Evolutionary conservation across 1,140 invertebrate genomes (phyloP), one percentile per base, ranked within the genome.

Genomic region (Andrena cerasifolii): DNA sequence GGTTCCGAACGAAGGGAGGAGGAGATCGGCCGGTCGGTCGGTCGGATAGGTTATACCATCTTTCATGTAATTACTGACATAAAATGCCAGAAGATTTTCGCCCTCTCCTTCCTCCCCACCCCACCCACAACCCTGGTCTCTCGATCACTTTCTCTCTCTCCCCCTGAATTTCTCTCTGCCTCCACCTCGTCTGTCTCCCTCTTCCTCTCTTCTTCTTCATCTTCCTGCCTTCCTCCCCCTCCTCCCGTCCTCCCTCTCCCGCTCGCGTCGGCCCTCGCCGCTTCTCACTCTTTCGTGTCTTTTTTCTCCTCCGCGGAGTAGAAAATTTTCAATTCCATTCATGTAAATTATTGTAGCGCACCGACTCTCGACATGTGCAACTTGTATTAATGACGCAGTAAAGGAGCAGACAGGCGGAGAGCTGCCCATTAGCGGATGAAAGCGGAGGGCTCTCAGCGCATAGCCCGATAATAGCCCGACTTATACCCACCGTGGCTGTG

Each of bases 241-340:
- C 56, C 45, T 16, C 51, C 82, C 71, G 14, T 45, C 59, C 45
- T 68, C 36, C 66, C 73, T 73, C 72, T 75, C 43, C 33, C 21
- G 33, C 16, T 53, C 28, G 59, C 21, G 56, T 53, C 47, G 59
- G 47, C 26, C 40, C 66, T 47, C 33, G 10, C 10, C 53, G 58
- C 63, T 78, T 67, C 62, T 82, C 71, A 83, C 88, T 88, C 83
- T 68, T 79, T 79, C 80, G 85, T 83, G 66, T 87, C 88, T 90
- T 89, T 90, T 91, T 91, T 91, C 89, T 89, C 87, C 89, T 91
- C 86, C 78, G 82, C 86, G 83, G 81, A 90, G 89, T 91, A 91
- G 90, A 92, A 92, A 92, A 92, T 92, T 92, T 92, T 93, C 91
- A 92, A 92, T 93, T 91, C 89, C 90, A 93, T 93, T 93, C 91